Evolutionary conservation across 2,888 invertebrate species (phyloP), one percentile per base, ranked within the genome.

Genomic region (Eilema depressum): DNA sequence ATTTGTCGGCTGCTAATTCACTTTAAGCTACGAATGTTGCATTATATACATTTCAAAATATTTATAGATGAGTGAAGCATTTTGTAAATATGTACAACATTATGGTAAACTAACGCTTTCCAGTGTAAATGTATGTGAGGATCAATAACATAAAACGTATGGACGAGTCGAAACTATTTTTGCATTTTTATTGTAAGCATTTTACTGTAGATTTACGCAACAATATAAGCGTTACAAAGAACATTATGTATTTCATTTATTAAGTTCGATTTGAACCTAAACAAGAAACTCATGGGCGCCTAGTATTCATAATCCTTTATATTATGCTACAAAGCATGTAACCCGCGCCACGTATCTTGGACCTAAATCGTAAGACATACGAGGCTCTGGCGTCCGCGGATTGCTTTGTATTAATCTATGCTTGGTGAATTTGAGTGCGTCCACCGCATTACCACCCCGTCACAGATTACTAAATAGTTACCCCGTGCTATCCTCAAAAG

Each of bases 131-230:
- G 41, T 59, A 23, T 2, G 28, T 30, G 64, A 64, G 30, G 8
- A 64, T 53, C 73, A 78, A 73, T 68, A 70, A 73, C 68, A 63
- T 62, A 69, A 68, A 56, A 70, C 61, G 71, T 66, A 70, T 23
- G 67, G 41, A 63, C 66, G 73, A 74, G 68, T 63, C 69, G 68
- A 63, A 73, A 53, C 33, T 78, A 77, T 76, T 82, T 82, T 80
- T 80, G 79, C 81, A 80, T 78, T 82, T 79, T 78, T 70, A 75
- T 57, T 72, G 62, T 77, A 75, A 70, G 73, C 69, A 76, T 76
- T 75, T 72, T 74, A 78, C 56, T 74, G 74, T 79, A 78, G 69
- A 69, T 64, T 74, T 76, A 75, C 68, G 63, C 66, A 71, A 72
- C 33, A 79, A 76, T 75, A 82, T 71, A 77, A 69, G 72, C 59